phyloP scores from a whole-genome alignment of 2,113 vertebrate genomes.

The Neolamprologus hecqui region DNA sequence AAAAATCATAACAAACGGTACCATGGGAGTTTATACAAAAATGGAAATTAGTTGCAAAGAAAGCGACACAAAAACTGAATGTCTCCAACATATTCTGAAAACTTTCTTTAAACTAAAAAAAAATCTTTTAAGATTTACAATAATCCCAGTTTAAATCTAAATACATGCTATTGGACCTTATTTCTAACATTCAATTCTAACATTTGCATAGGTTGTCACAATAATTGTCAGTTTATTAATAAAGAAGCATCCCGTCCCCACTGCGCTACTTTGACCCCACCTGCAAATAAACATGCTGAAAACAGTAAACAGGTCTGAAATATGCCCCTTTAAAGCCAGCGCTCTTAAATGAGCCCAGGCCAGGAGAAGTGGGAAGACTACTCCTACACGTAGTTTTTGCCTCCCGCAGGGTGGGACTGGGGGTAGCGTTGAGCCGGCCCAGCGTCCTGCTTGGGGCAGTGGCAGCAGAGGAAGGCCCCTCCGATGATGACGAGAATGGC shows the following conservation, averaged over 20 bases:
- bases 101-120: neutral
- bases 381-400: slow-evolving; percentile 79
- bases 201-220: neutral
- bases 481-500: slow-evolving; percentile 80
- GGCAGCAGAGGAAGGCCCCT: slow-evolving; percentile 85
- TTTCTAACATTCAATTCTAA: neutral
- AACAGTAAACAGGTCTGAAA: neutral
- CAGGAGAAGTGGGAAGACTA: neutral
- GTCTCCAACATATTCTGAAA: neutral
- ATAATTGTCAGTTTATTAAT: neutral
- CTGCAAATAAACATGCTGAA: neutral
- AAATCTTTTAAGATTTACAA: neutral
- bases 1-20: neutral
- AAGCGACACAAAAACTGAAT: neutral
- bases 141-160: neutral
- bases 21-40: neutral
- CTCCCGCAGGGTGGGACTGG: slow-evolving; percentile 66
- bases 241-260: neutral
- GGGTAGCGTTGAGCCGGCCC: slow-evolving; percentile 73
- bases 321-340: neutral
- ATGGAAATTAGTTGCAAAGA: neutral
- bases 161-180: neutral
- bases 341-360: neutral
- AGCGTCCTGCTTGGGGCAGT: slow-evolving; percentile 67
- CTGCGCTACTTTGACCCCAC: neutral